Percentiles rank a stretch among this genome's conserved stretches.
These are phyloP conservation scores for Eupithecia centaureata DNA, from an alignment of 2,888 invertebrate genomes.

Conservation along the genomic window DNA sequence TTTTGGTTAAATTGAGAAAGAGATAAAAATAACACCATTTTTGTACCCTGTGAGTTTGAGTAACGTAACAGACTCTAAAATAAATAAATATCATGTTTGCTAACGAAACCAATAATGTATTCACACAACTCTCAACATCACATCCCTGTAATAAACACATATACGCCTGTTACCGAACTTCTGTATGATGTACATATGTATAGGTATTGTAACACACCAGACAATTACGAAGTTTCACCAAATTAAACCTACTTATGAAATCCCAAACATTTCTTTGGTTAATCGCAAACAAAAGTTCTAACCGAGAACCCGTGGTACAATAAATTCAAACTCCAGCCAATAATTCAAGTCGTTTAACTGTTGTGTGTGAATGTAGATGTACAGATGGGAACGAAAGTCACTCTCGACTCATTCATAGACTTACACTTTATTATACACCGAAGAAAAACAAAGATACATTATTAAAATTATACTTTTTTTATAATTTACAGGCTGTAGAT, in stretches of 20 bases:
- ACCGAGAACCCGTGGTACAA: slow-evolving; percentile 30
- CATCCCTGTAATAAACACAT: slow-evolving; percentile 1
- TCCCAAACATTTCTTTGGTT: slow-evolving; percentile 24
- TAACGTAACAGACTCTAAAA: neutral
- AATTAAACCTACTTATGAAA: slow-evolving; percentile 15
- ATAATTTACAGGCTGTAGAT: no score
- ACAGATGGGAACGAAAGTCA: slow-evolving; percentile 17
- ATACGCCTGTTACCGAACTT: slow-evolving; percentile 3
- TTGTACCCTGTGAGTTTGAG: neutral
- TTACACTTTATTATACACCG: no score
- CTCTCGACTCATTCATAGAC: neutral
- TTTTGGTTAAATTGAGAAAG: neutral
- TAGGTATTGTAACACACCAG: neutral
- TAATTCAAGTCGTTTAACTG: slow-evolving; percentile 41
- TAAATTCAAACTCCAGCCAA: slow-evolving; percentile 34
- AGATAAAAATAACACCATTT: neutral
- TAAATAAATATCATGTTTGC: neutral
- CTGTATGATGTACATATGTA: neutral
- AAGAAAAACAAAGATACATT: no score
- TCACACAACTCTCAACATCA: neutral
- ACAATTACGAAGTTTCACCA: slow-evolving; percentile 22
- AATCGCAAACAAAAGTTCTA: slow-evolving; percentile 26
- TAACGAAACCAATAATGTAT: neutral
- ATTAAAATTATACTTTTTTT: no score
- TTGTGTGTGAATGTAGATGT: slow-evolving; percentile 31